A percentile compares a stretch with the other conserved stretches of the same genome.
phyloP scores from a whole-genome alignment of 2,113 vertebrate genomes.

The Microcebus lehilahytsara region DNA sequence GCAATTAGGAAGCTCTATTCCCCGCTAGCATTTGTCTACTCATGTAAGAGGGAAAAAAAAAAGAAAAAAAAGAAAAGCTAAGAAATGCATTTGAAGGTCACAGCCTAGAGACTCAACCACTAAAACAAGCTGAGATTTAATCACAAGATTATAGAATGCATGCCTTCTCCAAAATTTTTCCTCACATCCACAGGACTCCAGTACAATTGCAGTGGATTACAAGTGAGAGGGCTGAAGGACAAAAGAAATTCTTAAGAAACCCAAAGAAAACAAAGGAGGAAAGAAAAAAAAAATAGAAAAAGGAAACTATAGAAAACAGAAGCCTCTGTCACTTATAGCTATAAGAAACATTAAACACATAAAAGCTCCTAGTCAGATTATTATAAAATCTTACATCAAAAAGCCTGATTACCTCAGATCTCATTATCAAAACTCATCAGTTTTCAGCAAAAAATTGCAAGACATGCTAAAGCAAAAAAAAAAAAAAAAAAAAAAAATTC shows the following conservation, averaged over 20 bases:
- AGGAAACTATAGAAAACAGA: not conserved
- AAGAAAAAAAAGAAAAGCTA: not conserved
- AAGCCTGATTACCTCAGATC: not conserved
- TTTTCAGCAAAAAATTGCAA: not conserved
- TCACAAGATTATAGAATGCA: not conserved
- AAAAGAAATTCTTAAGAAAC: not conserved
- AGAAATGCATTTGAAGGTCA: not conserved
- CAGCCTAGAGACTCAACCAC: not conserved
- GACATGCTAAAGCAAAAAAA: not conserved
- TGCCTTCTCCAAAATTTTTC: not conserved
- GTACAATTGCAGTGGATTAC: not conserved
- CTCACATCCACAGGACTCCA: not conserved
- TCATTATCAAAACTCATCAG: not conserved
- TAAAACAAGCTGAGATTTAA: not conserved
- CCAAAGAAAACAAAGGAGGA: too few relatives aligned
- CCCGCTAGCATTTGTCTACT: not conserved
- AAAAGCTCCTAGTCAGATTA: not conserved
- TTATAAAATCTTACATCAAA: not conserved
- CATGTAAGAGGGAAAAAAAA: not conserved
- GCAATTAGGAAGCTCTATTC: not conserved
- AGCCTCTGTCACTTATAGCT: not conserved
- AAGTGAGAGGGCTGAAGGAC: not conserved
- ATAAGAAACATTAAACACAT: not conserved
- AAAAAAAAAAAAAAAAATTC: not conserved
- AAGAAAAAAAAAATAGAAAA: not conserved